phyloP scores from a whole-genome alignment of 2,888 invertebrate species.

The Athalia cordata region DNA sequence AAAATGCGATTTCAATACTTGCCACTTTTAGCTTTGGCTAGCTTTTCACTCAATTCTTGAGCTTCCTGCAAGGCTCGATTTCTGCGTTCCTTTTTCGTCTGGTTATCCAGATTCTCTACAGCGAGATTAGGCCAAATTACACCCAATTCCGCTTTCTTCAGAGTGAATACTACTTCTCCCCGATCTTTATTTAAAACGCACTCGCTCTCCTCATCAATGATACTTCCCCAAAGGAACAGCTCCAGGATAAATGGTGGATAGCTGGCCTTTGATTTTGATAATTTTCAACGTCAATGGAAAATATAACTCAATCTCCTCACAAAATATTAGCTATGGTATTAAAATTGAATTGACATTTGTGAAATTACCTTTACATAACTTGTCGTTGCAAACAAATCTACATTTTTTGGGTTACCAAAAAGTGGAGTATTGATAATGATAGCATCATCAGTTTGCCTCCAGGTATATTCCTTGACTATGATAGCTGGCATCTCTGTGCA shows the following conservation, averaged over 20 bases:
- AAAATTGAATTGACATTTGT: background rate
- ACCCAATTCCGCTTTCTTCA: slow-evolving; percentile 77
- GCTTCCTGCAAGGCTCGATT: slow-evolving; percentile 77
- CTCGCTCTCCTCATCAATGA: slow-evolving; percentile 79
- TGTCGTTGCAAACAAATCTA: slow-evolving; percentile 82
- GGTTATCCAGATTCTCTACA: slow-evolving; percentile 76
- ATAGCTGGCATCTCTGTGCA: slow-evolving; percentile 78
- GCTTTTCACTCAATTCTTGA: slow-evolving; percentile 76
- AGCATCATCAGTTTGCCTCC: slow-evolving; percentile 81
- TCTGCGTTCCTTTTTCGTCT: slow-evolving; percentile 77
- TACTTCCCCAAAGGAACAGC: slow-evolving; percentile 79
- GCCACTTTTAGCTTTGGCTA: slow-evolving; percentile 74
- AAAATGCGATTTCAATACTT: slow-evolving; percentile 38
- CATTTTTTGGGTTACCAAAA: slow-evolving; percentile 79
- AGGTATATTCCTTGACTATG: slow-evolving; percentile 83
- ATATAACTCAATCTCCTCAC: background rate
- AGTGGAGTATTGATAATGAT: slow-evolving; percentile 82
- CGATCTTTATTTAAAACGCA: slow-evolving; percentile 77
- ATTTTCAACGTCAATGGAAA: slow-evolving; percentile 24
- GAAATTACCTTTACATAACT: slow-evolving; percentile 80
- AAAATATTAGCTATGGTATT: background rate
- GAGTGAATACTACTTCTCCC: slow-evolving; percentile 79
- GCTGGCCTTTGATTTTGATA: slow-evolving; percentile 75
- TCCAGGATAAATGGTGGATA: slow-evolving; percentile 86
- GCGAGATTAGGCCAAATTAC: slow-evolving; percentile 77